A percentile compares a stretch with the other conserved stretches of the same genome.
phyloP scores from a whole-genome alignment of 1,140 invertebrate species.

The Heliconius eleuchia region DNA sequence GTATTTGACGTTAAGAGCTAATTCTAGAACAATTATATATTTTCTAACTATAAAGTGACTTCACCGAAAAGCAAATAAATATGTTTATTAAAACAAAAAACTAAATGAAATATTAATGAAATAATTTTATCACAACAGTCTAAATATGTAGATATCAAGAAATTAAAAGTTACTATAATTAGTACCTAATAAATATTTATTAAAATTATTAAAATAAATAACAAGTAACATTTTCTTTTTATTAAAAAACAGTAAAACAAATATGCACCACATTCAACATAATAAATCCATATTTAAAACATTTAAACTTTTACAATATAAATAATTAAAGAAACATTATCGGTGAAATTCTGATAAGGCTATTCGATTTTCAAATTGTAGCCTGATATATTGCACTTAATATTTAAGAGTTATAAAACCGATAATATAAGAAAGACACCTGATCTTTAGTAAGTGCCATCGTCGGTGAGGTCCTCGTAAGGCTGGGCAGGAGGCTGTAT shows the following conservation, averaged over 20 bases:
- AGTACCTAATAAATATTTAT: too few species aligned
- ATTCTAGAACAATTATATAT: constrained; percentile 54
- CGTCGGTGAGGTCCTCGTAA: constrained; percentile 81
- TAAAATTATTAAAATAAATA: neutral
- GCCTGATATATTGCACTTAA: constrained; percentile 19
- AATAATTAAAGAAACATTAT: neutral
- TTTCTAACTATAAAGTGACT: constrained; percentile 34
- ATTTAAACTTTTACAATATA: neutral
- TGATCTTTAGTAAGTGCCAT: constrained; percentile 80
- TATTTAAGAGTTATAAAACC: neutral
- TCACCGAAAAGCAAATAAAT: constrained; percentile 19
- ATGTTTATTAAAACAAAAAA: neutral
- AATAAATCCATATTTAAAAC: neutral
- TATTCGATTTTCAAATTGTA: neutral
- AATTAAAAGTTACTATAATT: too few species aligned
- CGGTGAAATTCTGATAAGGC: neutral
- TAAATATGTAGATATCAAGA: too few species aligned
- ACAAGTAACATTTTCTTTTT: neutral
- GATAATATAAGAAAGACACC: neutral
- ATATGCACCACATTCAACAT: neutral
- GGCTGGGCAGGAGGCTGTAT: constrained; percentile 83
- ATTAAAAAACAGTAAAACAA: neutral
- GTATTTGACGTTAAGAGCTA: constrained; percentile 51
- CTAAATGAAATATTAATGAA: neutral
- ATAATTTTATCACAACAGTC: too few species aligned